Evolutionary conservation across 2,113 vertebrate genomes (phyloP).

Genomic region (Lathamus discolor): DNA sequence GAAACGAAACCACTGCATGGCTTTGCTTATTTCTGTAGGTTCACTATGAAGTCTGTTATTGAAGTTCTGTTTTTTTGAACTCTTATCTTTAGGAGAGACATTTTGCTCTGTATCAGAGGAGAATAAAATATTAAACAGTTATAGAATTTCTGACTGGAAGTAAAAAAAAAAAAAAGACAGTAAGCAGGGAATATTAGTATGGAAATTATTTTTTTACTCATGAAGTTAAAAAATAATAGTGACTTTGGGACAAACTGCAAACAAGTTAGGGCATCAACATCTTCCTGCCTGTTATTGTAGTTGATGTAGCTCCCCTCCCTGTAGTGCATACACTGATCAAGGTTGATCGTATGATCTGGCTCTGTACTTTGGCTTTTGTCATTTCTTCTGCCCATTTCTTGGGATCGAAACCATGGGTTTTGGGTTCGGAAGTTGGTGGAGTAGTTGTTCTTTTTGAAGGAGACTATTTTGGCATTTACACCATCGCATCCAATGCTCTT

Average conservation of each 20-base stretch:
- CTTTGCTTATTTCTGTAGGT: neutral
- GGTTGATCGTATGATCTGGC: neutral
- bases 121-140: neutral
- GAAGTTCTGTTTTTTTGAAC: neutral
- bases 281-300: neutral
- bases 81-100: neutral
- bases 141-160: neutral
- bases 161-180: neutral
- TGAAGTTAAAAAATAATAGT: neutral
- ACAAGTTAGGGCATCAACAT: neutral
- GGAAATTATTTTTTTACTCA: neutral
- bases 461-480: neutral
- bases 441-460: neutral
- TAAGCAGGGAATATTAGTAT: neutral
- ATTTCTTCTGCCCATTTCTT: neutral
- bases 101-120: neutral
- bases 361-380: neutral
- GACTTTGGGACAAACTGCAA: neutral
- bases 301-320: neutral
- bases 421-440: neutral
- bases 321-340: neutral
- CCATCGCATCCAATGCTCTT: neutral
- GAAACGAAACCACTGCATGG: neutral
- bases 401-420: neutral
- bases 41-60: neutral